Evolutionary conservation across 2,888 invertebrate species (phyloP).

Genomic region (Koerneria pararmatus): DNA sequence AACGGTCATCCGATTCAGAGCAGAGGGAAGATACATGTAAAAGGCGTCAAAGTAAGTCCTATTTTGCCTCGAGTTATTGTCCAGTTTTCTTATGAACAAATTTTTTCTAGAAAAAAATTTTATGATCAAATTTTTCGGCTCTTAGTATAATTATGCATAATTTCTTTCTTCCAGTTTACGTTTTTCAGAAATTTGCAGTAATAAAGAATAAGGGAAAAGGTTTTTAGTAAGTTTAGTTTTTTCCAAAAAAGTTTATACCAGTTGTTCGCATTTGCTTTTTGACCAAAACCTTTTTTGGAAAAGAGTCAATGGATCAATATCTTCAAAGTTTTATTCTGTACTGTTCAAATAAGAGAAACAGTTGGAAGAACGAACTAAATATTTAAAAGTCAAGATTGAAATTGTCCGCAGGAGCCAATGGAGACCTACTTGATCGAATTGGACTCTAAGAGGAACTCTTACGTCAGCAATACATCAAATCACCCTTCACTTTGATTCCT

Average conservation of each 20-base stretch:
- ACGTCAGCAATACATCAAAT: slow-evolving; percentile 25
- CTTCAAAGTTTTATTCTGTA: no score
- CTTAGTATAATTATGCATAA: no score
- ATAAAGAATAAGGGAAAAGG: not conserved
- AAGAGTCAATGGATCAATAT: not conserved
- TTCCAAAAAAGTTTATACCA: no score
- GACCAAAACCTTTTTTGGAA: not conserved
- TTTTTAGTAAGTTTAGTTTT: slow-evolving; percentile 10
- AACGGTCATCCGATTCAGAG: slow-evolving; percentile 84
- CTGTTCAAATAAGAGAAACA: no score
- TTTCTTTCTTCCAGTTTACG: no score
- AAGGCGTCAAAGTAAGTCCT: slow-evolving; percentile 67
- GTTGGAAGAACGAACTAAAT: no score
- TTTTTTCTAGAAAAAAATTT: no score
- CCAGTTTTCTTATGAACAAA: no score
- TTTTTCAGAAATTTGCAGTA: no score
- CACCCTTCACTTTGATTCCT: no score
- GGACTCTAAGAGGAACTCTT: slow-evolving; percentile 47
- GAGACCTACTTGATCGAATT: slow-evolving; percentile 53
- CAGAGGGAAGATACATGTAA: slow-evolving; percentile 85
- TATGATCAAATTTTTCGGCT: no score
- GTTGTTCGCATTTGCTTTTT: slow-evolving; percentile 2
- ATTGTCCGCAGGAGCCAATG: slow-evolving; percentile 43
- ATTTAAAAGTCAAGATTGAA: not conserved
- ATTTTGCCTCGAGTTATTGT: no score